Conservation (phyloP, 2,113 vertebrate species). For the Machaerirhynchus nigripectus region DNA sequence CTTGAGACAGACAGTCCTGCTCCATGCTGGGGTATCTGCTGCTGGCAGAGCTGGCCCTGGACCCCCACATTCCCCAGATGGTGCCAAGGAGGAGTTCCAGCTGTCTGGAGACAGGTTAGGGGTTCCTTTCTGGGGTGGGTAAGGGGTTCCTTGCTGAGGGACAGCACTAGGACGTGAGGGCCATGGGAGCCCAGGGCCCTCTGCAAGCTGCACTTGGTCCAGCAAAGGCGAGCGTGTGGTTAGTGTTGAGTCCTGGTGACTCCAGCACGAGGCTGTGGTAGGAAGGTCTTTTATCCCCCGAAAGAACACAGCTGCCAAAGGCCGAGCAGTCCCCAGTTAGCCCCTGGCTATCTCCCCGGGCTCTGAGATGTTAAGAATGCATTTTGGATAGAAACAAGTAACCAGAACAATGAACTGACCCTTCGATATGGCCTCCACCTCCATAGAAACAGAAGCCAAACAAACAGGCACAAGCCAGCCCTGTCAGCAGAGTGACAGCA, state of each 20-base stretch:
- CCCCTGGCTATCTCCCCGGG: neutral
- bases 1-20: neutral
- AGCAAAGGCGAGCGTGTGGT: accelerated
- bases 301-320: neutral
- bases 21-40: neutral
- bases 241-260: neutral
- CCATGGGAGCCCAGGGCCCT: neutral
- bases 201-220: neutral
- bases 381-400: neutral
- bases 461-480: neutral
- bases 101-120: neutral
- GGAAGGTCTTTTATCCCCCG: neutral
- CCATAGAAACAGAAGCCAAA: constrained; percentile 28
- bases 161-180: neutral
- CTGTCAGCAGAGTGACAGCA: neutral
- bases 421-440: neutral
- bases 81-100: neutral
- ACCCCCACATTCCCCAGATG: accelerated
- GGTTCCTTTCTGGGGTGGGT: neutral
- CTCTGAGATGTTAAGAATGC: neutral
- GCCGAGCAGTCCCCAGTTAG: neutral
- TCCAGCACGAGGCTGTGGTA: neutral
- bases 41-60: neutral
- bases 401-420: neutral
- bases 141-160: neutral